These are phyloP conservation scores for Trachelipus rathkii DNA, from an alignment of 1,140 invertebrate genomes.

Conservation along the genomic window DNA sequence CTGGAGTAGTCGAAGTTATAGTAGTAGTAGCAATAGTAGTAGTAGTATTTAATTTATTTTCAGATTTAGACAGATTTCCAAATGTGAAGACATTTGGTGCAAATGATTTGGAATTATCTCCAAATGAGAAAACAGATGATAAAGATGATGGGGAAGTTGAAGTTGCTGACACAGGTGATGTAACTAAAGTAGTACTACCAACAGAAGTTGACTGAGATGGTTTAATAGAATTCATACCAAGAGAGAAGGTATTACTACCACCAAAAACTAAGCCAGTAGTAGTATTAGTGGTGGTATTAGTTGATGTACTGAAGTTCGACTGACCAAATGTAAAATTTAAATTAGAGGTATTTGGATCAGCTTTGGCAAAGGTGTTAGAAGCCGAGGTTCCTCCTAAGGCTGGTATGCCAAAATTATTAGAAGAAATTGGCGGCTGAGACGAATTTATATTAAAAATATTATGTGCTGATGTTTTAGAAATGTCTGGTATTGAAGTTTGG, in stretches of 20 bases:
- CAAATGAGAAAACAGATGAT: not conserved
- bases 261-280: not conserved
- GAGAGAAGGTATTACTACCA: not conserved
- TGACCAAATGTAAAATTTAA: not conserved
- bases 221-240: not conserved
- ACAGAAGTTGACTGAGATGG: not conserved
- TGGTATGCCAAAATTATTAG: not conserved
- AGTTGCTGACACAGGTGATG: not conserved
- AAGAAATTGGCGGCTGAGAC: not conserved
- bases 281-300: not conserved
- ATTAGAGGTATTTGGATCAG: not conserved
- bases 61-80: not conserved
- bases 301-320: not conserved
- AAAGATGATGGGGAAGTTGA: not conserved
- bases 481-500: not conserved
- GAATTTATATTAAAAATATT: not conserved
- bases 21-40: not conserved
- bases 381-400: not conserved
- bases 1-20: not conserved
- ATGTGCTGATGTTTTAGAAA: not conserved
- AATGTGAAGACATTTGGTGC: not conserved
- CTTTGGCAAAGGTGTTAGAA: not conserved
- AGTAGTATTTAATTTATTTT: not conserved
- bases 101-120: not conserved
- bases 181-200: not conserved